Evolutionary conservation across 2,888 invertebrate species (phyloP), one percentile per base, ranked within the genome.

Genomic region (Lithosia quadra): DNA sequence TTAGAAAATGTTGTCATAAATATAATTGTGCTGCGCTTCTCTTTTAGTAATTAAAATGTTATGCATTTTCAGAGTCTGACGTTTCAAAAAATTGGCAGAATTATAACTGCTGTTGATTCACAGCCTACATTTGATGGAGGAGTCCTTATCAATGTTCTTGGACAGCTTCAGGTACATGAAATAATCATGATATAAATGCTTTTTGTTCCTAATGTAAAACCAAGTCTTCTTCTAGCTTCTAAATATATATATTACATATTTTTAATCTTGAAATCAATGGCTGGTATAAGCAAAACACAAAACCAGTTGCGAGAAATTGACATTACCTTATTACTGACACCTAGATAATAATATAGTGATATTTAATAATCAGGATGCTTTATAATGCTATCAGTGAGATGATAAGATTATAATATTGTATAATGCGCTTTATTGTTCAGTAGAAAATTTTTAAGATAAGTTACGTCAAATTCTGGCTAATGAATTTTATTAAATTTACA

Each of bases 91-190:
- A 99, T 99, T 86, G 97, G 97, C 90, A 97, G 99, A 92, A 96
- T 97, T 86, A 97, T 99, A 88, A 99, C 99, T 71, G 97, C 98
- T 34, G 97, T 99, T 74, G 99, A 99, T 91, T 98, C 98, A 63
- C 99, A 99, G 92, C 99, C 99, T n/a, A 99, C 98, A 96, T 98
- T 98, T 88, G 99, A 99, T 94, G 99, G 99, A 72, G 99, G 99
- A 76, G 98, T 99, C 80, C 94, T 99, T 91, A 98, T 99, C 82
- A 98, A 98, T 95, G 99, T 99, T 65, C 96, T 99, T 82, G 99
- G 99, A 84, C 97, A 99, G 95, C 96, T 99, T 88, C 98, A 99
- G 97, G 99, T 99, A 95, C 18, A 22, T 22, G 7, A 59, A 18
- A 49, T 21, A 21, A 9, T 10, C 21, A 10, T 22, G 4, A 15